phyloP scores from a whole-genome alignment of 1,140 invertebrate genomes.

The Penaeus japonicus region DNA sequence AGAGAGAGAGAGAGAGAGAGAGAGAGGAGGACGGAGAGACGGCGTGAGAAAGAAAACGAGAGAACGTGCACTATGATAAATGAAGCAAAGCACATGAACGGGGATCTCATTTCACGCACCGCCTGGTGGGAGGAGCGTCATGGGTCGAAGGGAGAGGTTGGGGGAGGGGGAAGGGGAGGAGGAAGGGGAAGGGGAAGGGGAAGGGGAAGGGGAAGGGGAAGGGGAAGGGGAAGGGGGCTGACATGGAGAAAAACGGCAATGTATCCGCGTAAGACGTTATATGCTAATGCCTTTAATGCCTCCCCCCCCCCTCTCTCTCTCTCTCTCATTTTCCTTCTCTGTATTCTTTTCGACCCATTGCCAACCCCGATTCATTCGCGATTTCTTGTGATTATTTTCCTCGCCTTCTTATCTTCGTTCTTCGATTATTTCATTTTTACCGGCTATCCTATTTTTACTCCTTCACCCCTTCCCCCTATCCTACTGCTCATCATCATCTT shows the following conservation, averaged over 20 bases:
- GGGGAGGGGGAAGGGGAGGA: background rate
- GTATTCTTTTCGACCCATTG: no score
- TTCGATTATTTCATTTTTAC: no score
- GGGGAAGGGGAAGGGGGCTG: background rate
- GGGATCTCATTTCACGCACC: conserved; percentile 31
- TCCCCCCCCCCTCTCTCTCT: no score
- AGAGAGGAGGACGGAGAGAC: background rate
- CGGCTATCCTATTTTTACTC: no score
- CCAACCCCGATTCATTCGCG: no score
- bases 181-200: background rate
- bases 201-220: background rate
- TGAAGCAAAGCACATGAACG: background rate
- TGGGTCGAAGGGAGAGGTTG: background rate
- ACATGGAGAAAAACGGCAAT: no score
- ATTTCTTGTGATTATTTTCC: no score
- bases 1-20: background rate
- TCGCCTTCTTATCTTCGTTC: no score
- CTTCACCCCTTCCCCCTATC: no score
- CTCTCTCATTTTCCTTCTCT: no score
- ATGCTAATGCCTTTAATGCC: background rate
- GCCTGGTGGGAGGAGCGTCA: background rate
- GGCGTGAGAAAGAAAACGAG: background rate
- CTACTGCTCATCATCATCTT: no score
- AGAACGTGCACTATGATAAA: background rate
- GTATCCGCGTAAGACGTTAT: background rate